Conservation (phyloP, 1,140 invertebrate genomes). For the Thaumetopoea pityocampa region DNA sequence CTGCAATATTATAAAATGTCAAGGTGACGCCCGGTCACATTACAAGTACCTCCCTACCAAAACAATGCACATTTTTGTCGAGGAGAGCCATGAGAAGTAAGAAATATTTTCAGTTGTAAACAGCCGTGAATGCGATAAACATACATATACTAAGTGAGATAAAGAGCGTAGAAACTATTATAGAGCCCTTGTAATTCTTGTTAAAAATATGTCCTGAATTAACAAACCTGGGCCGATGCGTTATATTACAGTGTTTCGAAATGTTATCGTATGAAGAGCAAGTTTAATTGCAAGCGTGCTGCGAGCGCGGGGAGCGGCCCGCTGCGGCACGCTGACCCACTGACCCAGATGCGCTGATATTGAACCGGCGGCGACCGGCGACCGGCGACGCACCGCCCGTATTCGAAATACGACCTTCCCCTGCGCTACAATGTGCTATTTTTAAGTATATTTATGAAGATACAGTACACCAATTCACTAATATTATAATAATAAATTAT, state of each 20-base stretch:
- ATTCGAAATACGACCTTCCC: slow-evolving; percentile 69
- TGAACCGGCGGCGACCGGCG: slow-evolving; percentile 68
- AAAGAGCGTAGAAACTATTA: background rate
- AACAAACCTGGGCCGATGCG: slow-evolving; percentile 7
- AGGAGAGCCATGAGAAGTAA: too few species aligned
- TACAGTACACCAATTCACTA: too few species aligned
- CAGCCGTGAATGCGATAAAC: too few species aligned
- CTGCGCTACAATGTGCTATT: slow-evolving; percentile 40
- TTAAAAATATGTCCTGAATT: slow-evolving; percentile 22
- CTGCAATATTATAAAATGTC: too few species aligned
- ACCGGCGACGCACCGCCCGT: slow-evolving; percentile 61
- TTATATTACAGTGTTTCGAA: slow-evolving; percentile 18
- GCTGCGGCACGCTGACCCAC: slow-evolving; percentile 65
- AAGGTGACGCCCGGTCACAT: too few species aligned
- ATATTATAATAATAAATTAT: too few species aligned
- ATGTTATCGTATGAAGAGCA: slow-evolving; percentile 41
- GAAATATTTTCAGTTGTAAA: too few species aligned
- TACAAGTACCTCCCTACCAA: too few species aligned
- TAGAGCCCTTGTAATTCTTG: slow-evolving; percentile 17
- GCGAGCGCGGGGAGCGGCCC: slow-evolving; percentile 44
- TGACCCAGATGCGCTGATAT: slow-evolving; percentile 72
- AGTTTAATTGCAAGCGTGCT: slow-evolving; percentile 51
- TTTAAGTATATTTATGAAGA: background rate
- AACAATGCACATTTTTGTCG: too few species aligned
- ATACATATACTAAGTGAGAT: slow-evolving; percentile 1